Evolutionary conservation across 2,113 vertebrate species (phyloP), one percentile per base, ranked within the genome.

Genomic region (Oncorhynchus gorbuscha): DNA sequence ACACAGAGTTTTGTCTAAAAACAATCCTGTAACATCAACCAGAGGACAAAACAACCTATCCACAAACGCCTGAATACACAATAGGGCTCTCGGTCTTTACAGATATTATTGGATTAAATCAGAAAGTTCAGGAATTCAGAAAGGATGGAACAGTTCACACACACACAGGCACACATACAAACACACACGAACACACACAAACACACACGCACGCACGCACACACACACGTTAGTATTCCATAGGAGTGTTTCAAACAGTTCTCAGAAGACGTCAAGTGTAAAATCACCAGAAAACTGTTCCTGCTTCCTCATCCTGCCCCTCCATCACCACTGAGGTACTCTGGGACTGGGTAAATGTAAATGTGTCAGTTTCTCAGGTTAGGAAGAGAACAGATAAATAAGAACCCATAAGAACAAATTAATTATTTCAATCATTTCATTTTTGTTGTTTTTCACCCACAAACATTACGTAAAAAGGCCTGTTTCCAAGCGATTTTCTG

Each of bases 231-330:
- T 64, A 64, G 62, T 64, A 64, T 64, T n/a, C 22, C 18, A 64
- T 9, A 64, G 22, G 61, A 24, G 76, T 78, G 20, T 71, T 24
- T 8, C 9, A 71, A 78, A 73, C 72, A 39, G 22, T 58, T 71
- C 68, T 30, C 28, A 69, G 69, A 51, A 49, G 8, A 24, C 12
- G 24, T 13, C 69, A 71, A 24, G 69, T 70, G 48, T 49, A n/a
- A 55, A 71, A 71, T 71, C 48, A 26, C 45, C 39, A 4, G 14
- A 1, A 14, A 55, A 16, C 30, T 20, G n/a, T 4, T 28, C 20
- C 49, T 72, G 51, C 76, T 11, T 30, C 39, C 18, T 8, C 72
- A 0, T 35, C 35, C n/a, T 12, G 3, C 20, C 35, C 14, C 26
- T 75, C 71, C 30, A 13, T 32, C 71, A 73, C 45, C 62, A 28